phyloP scores from a whole-genome alignment of 2,797 vertebrate species.

The Mionectes olivaceus region DNA sequence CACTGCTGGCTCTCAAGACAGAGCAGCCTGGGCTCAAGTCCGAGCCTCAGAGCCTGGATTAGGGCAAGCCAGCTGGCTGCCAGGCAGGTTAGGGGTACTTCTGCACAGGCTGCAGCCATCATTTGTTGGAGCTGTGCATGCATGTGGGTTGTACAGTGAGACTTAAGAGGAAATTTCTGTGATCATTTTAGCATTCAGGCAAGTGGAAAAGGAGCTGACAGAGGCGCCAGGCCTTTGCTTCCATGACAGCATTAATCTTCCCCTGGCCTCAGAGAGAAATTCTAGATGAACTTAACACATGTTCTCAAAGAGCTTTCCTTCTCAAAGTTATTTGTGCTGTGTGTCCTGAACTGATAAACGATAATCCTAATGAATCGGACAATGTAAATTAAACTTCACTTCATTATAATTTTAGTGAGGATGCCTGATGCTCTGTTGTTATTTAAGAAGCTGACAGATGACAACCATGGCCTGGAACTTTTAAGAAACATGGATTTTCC shows the following conservation, averaged over 20 bases:
- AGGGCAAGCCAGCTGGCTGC: not conserved
- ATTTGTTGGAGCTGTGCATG: not conserved
- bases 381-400: not conserved
- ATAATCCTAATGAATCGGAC: not conserved
- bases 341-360: not conserved
- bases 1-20: not conserved
- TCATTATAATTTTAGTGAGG: not conserved
- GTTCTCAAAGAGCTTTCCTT: not conserved
- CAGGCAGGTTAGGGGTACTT: not conserved
- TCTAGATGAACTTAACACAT: slow-evolving; percentile 31
- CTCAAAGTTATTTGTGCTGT: not conserved
- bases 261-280: not conserved
- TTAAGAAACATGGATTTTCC: not conserved
- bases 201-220: slow-evolving; percentile 23
- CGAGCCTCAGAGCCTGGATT: not conserved
- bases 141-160: not conserved
- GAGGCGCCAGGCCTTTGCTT: not conserved
- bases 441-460: not conserved
- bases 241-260: slow-evolving; percentile 23
- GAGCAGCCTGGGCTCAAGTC: not conserved
- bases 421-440: not conserved
- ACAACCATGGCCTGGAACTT: not conserved
- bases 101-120: not conserved
- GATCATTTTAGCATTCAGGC: not conserved
- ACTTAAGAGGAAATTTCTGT: not conserved